Evolutionary conservation across 1,140 invertebrate genomes (phyloP), one percentile per base, ranked within the genome.

Genomic region (Piezodorus guildinii): DNA sequence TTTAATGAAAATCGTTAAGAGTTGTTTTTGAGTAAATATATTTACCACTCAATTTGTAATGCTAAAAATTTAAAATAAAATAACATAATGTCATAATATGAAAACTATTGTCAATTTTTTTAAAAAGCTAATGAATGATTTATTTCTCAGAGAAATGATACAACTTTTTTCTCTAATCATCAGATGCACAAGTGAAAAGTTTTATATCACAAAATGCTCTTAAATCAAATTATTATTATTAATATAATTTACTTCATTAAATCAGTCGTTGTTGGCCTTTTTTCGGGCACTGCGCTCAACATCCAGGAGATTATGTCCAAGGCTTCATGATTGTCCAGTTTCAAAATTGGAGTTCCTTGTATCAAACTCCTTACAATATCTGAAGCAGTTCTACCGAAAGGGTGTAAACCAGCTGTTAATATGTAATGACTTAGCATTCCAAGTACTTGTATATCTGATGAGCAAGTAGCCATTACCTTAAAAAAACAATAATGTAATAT

Each of bases 361-460:
- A 69, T 65, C 14, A 75, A 58, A 62, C 74, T 74, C 15, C 71
- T 69, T 12, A 75, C 65, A n/a, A 76, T 75, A 14, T 72, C 70
- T 9, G 65, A 58, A 25, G 71, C 65, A 0, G 68, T 64, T 3
- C 58, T 46, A 3, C 74, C 74, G 62, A 71, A 76, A 12, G 74
- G 74, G 67, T 76, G 74, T 19, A 69, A 63, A 1, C 74, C 74
- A 14, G 68, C 68, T 19, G 73, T 72, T 25, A 71, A 52, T 12
- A 75, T 68, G 61, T 72, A 75, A 65, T 75, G 73, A 1, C 72
- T 66, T 21, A 75, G 43, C 73, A 75, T 74, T 16, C 74, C 74
- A 56, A 71, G 70, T 6, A 73, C 70, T 70, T 73, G 72, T 25
- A 75, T 72, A 66, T 75, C 73, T 2, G 73, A 73, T 58, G 64